Percentiles rank a stretch among this genome's conserved stretches.
Evolutionary conservation across 2,797 vertebrate species (phyloP).

Genomic region (Enteromius trimaculatus): DNA sequence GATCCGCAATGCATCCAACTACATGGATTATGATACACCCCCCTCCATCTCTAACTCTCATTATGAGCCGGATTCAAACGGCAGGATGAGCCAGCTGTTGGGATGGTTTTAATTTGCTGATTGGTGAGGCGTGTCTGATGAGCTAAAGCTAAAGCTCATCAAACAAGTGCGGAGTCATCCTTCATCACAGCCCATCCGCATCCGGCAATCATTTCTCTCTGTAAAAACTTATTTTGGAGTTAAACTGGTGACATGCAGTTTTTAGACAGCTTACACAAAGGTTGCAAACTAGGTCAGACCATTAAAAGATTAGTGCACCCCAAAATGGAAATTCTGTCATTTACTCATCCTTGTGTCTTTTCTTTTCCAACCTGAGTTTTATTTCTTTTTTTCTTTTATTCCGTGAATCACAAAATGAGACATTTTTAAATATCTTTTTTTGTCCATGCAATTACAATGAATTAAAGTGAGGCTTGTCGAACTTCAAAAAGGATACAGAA

Average conservation of each 20-base stretch:
- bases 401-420: not conserved
- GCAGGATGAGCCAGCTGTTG: slow-evolving; percentile 43
- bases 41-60: not conserved
- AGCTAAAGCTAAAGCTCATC: slow-evolving; percentile 42
- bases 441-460: not conserved
- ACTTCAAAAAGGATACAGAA: not conserved
- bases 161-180: slow-evolving; percentile 24
- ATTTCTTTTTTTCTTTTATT: not conserved
- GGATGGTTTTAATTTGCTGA: slow-evolving; percentile 37
- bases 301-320: slow-evolving; percentile 25
- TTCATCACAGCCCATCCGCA: slow-evolving; percentile 27
- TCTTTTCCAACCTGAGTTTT: not conserved
- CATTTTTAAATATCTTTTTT: not conserved
- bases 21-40: slow-evolving; percentile 10
- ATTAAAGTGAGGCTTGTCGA: not conserved
- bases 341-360: not conserved
- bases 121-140: slow-evolving; percentile 43
- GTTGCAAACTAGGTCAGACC: slow-evolving; percentile 30
- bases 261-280: slow-evolving; percentile 12
- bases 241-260: slow-evolving; percentile 38
- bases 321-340: not conserved
- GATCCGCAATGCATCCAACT: not conserved
- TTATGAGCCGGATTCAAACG: slow-evolving; percentile 12
- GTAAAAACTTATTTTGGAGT: slow-evolving; percentile 21
- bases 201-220: slow-evolving; percentile 21